phyloP scores from a whole-genome alignment of 2,797 vertebrate genomes.

The Lagocephalus sceleratus region DNA sequence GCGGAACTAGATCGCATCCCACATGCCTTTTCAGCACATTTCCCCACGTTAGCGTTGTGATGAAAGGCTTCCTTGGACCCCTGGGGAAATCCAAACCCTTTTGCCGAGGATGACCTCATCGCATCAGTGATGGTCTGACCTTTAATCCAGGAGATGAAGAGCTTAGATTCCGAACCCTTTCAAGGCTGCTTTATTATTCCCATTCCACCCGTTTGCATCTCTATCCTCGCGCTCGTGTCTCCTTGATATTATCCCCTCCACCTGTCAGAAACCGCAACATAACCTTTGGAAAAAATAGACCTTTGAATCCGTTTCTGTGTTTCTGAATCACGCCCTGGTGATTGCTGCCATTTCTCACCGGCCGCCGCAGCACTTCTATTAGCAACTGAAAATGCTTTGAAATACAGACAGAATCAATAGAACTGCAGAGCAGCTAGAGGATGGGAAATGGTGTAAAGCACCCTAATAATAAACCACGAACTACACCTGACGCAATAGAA shows the following conservation, averaged over 20 bases:
- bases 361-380: slow-evolving; percentile 22
- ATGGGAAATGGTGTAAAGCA: slow-evolving; percentile 12
- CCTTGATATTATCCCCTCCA: slow-evolving; percentile 34
- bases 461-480: slow-evolving; percentile 4
- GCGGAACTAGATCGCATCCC: slow-evolving; percentile 24
- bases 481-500: neutral
- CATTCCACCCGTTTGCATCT: slow-evolving; percentile 18
- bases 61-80: neutral
- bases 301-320: slow-evolving; percentile 30
- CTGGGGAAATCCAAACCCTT: slow-evolving; percentile 12
- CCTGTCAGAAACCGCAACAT: slow-evolving; percentile 53
- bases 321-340: slow-evolving; percentile 6
- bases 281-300: slow-evolving; percentile 63
- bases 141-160: slow-evolving; percentile 29
- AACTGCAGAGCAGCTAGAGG: neutral
- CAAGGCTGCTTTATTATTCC: neutral
- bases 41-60: slow-evolving; percentile 6
- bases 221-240: slow-evolving; percentile 28
- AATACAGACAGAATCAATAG: slow-evolving; percentile 35
- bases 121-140: slow-evolving; percentile 25
- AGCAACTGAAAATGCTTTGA: slow-evolving; percentile 27
- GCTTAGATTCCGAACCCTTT: neutral
- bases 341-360: slow-evolving; percentile 41
- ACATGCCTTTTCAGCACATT: slow-evolving; percentile 36
- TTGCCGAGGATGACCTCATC: neutral